A percentile compares a stretch with the other conserved stretches of the same genome.
These are phyloP conservation scores for Acipenser oxyrinchus DNA, from an alignment of 2,797 vertebrate genomes.

Conservation along the genomic window DNA sequence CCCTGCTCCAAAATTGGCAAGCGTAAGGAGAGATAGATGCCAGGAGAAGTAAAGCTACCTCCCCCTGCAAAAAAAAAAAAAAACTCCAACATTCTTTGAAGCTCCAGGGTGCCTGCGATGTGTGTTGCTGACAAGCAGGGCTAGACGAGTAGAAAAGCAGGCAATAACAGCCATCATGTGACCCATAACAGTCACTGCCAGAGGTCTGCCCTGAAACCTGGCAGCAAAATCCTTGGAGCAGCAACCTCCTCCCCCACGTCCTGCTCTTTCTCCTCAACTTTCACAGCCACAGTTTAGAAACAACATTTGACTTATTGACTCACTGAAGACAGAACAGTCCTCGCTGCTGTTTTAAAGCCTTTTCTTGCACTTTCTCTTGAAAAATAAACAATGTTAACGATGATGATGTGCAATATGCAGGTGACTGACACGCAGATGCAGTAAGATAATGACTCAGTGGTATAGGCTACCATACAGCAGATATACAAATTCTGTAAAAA, in stretches of 20 bases:
- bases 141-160: conserved; percentile 31
- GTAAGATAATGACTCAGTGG: too few species aligned
- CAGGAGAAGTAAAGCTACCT: neutral
- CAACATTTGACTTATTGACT: too few species aligned
- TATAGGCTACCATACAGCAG: too few species aligned
- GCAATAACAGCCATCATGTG: conserved; percentile 36
- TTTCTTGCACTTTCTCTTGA: neutral
- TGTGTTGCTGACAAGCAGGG: conserved; percentile 24
- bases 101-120: conserved; percentile 26
- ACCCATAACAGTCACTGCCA: conserved; percentile 37
- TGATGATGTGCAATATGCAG: too few species aligned
- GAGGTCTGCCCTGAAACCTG: conserved; percentile 28
- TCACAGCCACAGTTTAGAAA: neutral
- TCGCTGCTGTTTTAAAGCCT: too few species aligned
- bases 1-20: conserved; percentile 22
- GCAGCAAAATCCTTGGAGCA: conserved; percentile 26
- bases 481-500: too few species aligned
- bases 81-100: conserved; percentile 32
- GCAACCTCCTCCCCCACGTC: neutral
- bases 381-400: too few species aligned
- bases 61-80: neutral
- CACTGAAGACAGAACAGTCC: too few species aligned
- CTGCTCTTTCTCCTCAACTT: neutral
- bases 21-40: conserved; percentile 6
- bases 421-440: too few species aligned